These are phyloP conservation scores for Paralinhomoeus sp. DNA, from an alignment of 2,888 invertebrate species.

Conservation along the genomic window DNA sequence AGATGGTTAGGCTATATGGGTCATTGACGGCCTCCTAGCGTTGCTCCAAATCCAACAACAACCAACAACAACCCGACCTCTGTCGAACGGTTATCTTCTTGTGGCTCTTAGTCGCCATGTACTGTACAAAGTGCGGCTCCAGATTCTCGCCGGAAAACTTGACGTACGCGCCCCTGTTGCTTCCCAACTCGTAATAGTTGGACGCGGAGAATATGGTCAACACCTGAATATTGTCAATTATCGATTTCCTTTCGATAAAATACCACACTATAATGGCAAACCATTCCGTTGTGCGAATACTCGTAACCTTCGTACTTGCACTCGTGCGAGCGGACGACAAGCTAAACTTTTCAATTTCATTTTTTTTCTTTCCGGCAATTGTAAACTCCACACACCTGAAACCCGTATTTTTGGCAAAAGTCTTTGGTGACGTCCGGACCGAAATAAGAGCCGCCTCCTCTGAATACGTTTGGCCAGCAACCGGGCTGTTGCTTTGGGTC, in stretches of 20 bases:
- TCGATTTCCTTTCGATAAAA: neutral
- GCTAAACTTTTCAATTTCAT: too few species aligned
- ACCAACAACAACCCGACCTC: slow-evolving; percentile 7
- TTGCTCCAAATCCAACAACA: neutral
- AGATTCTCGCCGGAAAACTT: slow-evolving; percentile 52
- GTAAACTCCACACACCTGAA: too few species aligned
- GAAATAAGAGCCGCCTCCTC: slow-evolving; percentile 77
- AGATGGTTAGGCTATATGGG: too few species aligned
- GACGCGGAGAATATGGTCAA: slow-evolving; percentile 85
- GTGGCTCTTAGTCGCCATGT: slow-evolving; percentile 31
- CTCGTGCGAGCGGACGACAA: slow-evolving; percentile 67
- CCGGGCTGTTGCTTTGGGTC: slow-evolving; percentile 37
- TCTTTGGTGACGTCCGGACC: slow-evolving; percentile 62
- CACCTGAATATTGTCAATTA: slow-evolving; percentile 36
- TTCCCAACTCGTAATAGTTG: slow-evolving; percentile 82
- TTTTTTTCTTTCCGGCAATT: too few species aligned
- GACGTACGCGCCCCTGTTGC: slow-evolving; percentile 73
- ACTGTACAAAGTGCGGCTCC: slow-evolving; percentile 66
- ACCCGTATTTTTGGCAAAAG: slow-evolving; percentile 51
- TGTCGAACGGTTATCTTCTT: slow-evolving; percentile 17
- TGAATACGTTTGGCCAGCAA: slow-evolving; percentile 52
- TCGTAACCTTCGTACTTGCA: slow-evolving; percentile 81
- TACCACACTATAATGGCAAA: slow-evolving; percentile 20
- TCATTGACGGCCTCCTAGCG: too few species aligned
- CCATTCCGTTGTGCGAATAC: slow-evolving; percentile 55